Percentiles rank a stretch among this genome's conserved stretches.
Evolutionary conservation across 2,797 vertebrate genomes (phyloP).

Genomic region (Squalus acanthias): DNA sequence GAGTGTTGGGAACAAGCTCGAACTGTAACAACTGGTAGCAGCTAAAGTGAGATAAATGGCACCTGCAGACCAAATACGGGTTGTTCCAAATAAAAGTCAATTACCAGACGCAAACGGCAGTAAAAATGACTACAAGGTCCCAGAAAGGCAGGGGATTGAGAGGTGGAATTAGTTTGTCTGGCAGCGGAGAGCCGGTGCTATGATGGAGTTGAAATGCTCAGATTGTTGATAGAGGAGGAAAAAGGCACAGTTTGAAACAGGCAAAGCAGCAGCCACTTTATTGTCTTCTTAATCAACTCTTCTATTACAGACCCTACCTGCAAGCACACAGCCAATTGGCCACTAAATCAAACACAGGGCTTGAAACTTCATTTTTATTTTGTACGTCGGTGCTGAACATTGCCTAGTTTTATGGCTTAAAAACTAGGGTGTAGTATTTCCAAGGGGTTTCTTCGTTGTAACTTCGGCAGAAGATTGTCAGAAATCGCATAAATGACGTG

Average conservation of each 20-base stretch:
- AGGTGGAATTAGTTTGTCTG: neutral
- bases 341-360: neutral
- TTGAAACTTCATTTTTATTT: neutral
- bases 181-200: neutral
- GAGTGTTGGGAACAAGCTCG: neutral
- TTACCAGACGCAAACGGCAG: neutral
- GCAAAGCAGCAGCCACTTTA: too few relatives aligned
- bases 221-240: neutral
- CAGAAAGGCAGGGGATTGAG: neutral
- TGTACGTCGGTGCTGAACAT: neutral
- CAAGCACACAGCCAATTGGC: neutral
- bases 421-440: neutral
- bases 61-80: neutral
- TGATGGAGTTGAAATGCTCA: neutral
- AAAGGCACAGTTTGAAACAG: neutral
- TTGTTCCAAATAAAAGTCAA: neutral
- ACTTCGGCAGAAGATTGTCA: too few relatives aligned
- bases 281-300: neutral
- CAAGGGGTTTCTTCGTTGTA: neutral
- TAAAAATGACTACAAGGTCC: neutral
- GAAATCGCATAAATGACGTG: too few relatives aligned
- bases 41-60: neutral
- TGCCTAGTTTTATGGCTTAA: neutral
- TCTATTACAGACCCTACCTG: neutral
- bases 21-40: neutral